Evolutionary conservation across 2,797 vertebrate species (phyloP).

Genomic region (Pyrocephalus nanus): DNA sequence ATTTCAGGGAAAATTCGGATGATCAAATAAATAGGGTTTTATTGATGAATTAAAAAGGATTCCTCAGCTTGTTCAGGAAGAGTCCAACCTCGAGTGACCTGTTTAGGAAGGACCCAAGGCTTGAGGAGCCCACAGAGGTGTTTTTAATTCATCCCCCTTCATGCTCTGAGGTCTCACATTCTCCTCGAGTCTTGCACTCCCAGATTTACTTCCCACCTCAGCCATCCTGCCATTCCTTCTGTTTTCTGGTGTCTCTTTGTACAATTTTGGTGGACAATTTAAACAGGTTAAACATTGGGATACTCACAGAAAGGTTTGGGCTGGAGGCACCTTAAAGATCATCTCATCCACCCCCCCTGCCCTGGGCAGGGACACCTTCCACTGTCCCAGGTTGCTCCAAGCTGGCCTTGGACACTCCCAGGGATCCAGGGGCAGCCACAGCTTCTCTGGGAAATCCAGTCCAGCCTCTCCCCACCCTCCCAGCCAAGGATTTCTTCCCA

Average conservation of each 20-base stretch:
- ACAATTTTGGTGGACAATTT: neutral
- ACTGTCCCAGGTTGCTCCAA: neutral
- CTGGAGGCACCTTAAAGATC: neutral
- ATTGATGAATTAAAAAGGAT: neutral
- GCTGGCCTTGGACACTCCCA: neutral
- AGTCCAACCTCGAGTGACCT: neutral
- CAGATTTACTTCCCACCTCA: neutral
- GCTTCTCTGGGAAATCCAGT: neutral
- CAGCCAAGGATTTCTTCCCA: neutral
- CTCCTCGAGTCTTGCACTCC: neutral
- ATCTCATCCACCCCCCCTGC: too few species aligned
- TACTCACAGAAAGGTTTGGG: neutral
- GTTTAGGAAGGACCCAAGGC: neutral
- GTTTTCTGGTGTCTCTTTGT: neutral
- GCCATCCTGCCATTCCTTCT: neutral
- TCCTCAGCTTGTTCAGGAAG: neutral
- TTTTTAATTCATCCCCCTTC: neutral
- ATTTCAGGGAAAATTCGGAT: slow-evolving; percentile 9
- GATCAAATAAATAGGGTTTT: slow-evolving; percentile 29
- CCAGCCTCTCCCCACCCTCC: neutral
- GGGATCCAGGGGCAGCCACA: neutral
- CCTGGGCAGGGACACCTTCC: neutral
- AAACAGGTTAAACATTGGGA: neutral
- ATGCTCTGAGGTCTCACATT: neutral
- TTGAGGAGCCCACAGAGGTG: neutral